These are phyloP conservation scores for Lanistes nyassanus DNA, from an alignment of 1,140 invertebrate genomes.

Conservation along the genomic window DNA sequence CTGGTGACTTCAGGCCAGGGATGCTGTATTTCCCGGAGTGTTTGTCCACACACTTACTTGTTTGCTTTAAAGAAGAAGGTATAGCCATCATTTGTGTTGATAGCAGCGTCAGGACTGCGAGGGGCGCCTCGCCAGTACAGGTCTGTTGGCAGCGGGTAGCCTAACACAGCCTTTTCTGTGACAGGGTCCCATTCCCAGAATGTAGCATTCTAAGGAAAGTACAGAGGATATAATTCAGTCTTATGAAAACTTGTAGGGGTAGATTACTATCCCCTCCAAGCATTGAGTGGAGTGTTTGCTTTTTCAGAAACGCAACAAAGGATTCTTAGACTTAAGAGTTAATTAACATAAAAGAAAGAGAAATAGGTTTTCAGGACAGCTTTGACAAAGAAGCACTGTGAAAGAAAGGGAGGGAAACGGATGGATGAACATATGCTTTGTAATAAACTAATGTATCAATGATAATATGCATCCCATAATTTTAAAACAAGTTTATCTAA, in stretches of 20 bases:
- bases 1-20: neutral
- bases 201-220: neutral
- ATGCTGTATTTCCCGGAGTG: too few species aligned
- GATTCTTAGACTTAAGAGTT: neutral
- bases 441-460: too few species aligned
- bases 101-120: slow-evolving; percentile 5
- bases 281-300: neutral
- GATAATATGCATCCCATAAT: too few species aligned
- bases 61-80: slow-evolving; percentile 18
- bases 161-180: neutral
- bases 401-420: too few species aligned
- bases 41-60: neutral
- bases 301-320: neutral
- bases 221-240: neutral
- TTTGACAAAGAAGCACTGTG: too few species aligned
- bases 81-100: neutral
- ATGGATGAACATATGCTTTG: too few species aligned
- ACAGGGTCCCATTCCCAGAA: slow-evolving; percentile 22
- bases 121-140: slow-evolving; percentile 17
- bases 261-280: too few species aligned
- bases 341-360: neutral
- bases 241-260: too few species aligned
- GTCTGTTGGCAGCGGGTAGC: slow-evolving; percentile 9
- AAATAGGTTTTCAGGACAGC: neutral
- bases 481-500: too few species aligned